Conservation (phyloP, 2,113 vertebrate species). For the Ailurus styani region DNA sequence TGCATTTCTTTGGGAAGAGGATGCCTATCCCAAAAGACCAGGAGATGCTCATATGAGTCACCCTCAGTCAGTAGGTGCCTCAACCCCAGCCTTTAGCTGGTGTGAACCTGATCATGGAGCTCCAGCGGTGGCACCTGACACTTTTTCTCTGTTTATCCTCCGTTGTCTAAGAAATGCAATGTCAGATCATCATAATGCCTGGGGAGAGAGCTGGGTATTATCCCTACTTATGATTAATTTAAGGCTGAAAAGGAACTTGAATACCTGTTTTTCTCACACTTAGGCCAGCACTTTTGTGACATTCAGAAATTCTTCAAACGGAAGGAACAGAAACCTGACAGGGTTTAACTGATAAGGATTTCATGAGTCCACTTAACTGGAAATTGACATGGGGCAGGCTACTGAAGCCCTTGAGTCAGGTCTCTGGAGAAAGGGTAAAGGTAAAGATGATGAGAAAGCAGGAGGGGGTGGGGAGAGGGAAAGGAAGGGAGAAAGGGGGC, state of each 20-base stretch:
- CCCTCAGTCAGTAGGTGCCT: background rate
- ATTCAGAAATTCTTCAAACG: background rate
- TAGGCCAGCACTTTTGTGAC: background rate
- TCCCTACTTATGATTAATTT: background rate
- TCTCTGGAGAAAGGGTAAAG: background rate
- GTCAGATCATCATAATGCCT: background rate
- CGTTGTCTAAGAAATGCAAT: background rate
- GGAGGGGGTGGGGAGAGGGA: background rate
- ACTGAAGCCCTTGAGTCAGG: background rate
- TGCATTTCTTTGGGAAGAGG: background rate
- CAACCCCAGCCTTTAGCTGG: background rate
- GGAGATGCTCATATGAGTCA: background rate
- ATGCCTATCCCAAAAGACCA: background rate
- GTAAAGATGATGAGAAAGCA: background rate
- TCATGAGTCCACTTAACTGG: background rate
- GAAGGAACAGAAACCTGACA: background rate
- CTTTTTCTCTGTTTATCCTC: background rate
- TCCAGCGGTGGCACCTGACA: background rate
- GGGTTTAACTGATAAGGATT: background rate
- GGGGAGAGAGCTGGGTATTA: background rate
- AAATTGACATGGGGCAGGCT: background rate
- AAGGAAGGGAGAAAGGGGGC: fast-evolving
- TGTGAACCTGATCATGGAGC: background rate
- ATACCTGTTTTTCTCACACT: background rate
- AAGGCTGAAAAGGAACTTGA: background rate